phyloP scores from a whole-genome alignment of 1,140 invertebrate species.

The Ericerus pela region DNA sequence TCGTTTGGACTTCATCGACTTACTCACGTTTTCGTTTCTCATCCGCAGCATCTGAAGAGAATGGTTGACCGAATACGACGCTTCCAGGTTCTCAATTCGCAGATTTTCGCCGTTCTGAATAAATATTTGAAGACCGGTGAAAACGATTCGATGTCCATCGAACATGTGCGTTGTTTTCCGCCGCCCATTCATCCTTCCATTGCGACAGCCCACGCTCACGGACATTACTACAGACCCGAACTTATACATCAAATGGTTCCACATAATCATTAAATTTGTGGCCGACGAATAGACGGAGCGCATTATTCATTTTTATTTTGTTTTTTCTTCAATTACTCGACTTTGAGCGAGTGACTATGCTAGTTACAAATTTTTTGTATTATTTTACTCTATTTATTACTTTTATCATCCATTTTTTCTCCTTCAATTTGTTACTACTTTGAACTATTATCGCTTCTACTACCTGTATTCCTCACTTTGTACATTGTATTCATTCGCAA shows the following conservation, averaged over 20 bases:
- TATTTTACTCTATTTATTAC: too few relatives aligned
- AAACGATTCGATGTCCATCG: slow-evolving; percentile 71
- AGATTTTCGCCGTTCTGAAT: slow-evolving; percentile 94
- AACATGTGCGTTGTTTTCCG: slow-evolving; percentile 93
- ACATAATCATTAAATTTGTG: not conserved
- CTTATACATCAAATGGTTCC: slow-evolving; percentile 2
- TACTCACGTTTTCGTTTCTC: slow-evolving; percentile 29
- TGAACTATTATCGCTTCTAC: too few relatives aligned
- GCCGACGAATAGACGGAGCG: too few relatives aligned
- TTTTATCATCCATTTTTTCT: too few relatives aligned
- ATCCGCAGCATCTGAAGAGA: slow-evolving; percentile 83
- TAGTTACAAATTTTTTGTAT: too few relatives aligned
- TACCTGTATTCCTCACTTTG: too few relatives aligned
- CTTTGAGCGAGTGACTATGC: too few relatives aligned
- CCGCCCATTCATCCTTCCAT: slow-evolving; percentile 72
- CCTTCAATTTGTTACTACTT: too few relatives aligned
- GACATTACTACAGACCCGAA: slow-evolving; percentile 25
- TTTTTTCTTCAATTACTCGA: too few relatives aligned
- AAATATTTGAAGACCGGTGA: slow-evolving; percentile 80
- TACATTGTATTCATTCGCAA: too few relatives aligned
- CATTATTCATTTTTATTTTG: too few relatives aligned
- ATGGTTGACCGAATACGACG: slow-evolving; percentile 95
- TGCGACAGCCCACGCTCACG: slow-evolving; percentile 36
- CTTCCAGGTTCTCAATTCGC: slow-evolving; percentile 96
- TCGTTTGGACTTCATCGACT: not conserved